Conservation (phyloP, 1,140 invertebrate species). For the Calliphora vicina region DNA sequence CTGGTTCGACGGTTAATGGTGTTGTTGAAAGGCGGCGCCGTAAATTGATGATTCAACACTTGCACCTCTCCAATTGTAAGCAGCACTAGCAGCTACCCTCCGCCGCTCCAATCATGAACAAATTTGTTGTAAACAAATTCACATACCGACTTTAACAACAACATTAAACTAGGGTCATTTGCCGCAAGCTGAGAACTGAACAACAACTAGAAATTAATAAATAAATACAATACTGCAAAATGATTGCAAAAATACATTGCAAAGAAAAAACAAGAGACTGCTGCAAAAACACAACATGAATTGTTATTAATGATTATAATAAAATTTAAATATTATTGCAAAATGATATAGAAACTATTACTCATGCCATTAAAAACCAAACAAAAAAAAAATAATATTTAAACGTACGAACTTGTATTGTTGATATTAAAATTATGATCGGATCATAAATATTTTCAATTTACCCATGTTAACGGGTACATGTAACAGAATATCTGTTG, state of each 20-base stretch:
- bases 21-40: conserved; percentile 16
- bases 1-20: no score
- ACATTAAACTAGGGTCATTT: conserved; percentile 14
- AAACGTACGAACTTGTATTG: not conserved
- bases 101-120: not conserved
- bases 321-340: conserved; percentile 34
- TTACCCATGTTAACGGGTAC: not conserved
- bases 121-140: not conserved
- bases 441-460: not conserved
- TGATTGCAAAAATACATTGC: not conserved
- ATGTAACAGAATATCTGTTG: not conserved
- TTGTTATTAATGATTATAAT: conserved; percentile 33
- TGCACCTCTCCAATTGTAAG: not conserved
- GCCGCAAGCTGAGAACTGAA: conserved; percentile 26
- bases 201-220: not conserved
- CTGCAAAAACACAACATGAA: not conserved
- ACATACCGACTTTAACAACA: not conserved
- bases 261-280: no score
- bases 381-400: no score
- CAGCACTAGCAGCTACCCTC: not conserved
- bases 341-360: conserved; percentile 32
- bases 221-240: not conserved
- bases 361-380: not conserved
- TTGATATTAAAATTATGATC: not conserved
- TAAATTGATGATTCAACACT: conserved; percentile 35